Conservation (phyloP, 37 sponge, comb jelly and placozoan genomes). For the Beroe forskalii region DNA sequence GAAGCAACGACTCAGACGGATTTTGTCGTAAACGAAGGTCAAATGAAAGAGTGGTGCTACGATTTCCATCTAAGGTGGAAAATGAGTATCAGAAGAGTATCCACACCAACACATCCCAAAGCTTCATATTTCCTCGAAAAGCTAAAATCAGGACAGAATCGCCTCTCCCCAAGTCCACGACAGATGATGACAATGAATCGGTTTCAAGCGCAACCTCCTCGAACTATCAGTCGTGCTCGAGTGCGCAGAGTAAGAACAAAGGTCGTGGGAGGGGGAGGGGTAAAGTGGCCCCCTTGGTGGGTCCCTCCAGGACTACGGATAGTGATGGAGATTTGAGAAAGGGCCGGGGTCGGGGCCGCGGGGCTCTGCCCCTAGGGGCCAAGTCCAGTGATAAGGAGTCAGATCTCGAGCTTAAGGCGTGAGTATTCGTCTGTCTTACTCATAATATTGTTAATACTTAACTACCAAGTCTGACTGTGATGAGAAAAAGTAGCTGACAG, state of each 20-base stretch:
- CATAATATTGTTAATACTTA: neutral
- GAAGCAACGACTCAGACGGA: neutral
- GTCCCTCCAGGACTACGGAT: neutral
- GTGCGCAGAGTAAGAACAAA: neutral
- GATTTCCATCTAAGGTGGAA: neutral
- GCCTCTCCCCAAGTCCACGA: neutral
- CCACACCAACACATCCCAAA: neutral
- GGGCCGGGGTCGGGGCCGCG: conserved; percentile 4
- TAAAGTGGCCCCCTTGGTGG: neutral
- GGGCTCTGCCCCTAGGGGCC: neutral
- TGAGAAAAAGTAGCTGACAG: neutral
- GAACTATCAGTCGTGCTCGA: neutral
- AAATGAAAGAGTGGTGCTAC: neutral
- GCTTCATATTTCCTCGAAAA: neutral
- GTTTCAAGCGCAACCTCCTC: neutral
- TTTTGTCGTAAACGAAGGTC: neutral
- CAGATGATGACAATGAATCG: neutral
- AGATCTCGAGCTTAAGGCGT: neutral
- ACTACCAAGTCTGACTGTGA: neutral
- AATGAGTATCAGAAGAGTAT: neutral
- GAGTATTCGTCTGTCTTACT: neutral
- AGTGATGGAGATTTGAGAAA: neutral
- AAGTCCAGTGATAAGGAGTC: neutral
- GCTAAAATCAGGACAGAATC: neutral
- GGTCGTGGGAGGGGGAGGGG: conserved; percentile 29